A percentile compares a stretch with the other conserved stretches of the same genome.
phyloP scores from a whole-genome alignment of 2,888 invertebrate species.

The Spodoptera picta region DNA sequence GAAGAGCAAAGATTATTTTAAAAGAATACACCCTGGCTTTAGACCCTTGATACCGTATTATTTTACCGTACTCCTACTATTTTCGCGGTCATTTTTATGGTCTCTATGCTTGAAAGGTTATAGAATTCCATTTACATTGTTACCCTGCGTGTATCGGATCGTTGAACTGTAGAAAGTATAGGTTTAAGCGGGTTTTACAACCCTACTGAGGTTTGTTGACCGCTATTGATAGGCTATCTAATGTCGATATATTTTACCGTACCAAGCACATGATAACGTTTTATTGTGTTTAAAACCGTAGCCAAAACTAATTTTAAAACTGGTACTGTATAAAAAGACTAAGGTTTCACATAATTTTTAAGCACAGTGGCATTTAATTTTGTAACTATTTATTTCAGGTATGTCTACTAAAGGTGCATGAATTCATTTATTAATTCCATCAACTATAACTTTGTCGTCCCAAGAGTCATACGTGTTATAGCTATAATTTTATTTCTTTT shows the following conservation, averaged over 20 bases:
- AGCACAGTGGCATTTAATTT: constrained; percentile 6
- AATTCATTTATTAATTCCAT: constrained; percentile 8
- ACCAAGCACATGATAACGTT: constrained; percentile 6
- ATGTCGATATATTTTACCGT: constrained; percentile 19
- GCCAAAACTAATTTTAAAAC: too few species aligned
- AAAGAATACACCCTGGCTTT: constrained; percentile 14
- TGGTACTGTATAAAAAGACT: too few species aligned
- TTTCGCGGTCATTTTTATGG: constrained; percentile 50
- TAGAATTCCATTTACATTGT: constrained; percentile 70
- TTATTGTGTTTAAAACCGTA: neutral
- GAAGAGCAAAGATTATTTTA: constrained; percentile 12
- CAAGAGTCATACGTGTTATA: neutral
- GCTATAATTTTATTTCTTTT: neutral
- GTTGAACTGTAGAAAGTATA: constrained; percentile 55
- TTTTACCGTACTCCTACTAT: constrained; percentile 33
- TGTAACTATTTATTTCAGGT: neutral
- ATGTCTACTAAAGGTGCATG: constrained; percentile 10
- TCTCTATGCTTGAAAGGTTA: constrained; percentile 50
- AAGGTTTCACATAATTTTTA: constrained; percentile 8
- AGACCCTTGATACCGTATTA: constrained; percentile 22
- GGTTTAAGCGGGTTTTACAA: constrained; percentile 47
- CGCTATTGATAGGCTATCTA: constrained; percentile 30
- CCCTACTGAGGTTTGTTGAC: constrained; percentile 52
- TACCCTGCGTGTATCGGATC: constrained; percentile 73
- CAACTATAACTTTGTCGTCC: neutral